Evolutionary conservation across 2,888 invertebrate species (phyloP), one percentile per base, ranked within the genome.

Genomic region (Marronus borbonicus): DNA sequence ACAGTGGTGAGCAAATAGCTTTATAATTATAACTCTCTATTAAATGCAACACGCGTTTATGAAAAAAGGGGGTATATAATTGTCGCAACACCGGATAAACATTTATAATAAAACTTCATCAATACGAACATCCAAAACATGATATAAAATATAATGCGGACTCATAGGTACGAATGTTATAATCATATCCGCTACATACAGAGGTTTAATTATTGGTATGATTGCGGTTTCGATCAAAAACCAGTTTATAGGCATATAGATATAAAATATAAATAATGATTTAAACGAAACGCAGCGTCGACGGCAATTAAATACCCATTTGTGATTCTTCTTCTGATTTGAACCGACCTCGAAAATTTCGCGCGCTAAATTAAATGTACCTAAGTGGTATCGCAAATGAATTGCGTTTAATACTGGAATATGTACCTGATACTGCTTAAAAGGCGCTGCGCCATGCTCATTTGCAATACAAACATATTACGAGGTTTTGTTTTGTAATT

Each of bases 21-120:
- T 88, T 87, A 86, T 87, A 88, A 88, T 88, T 87, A 85, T 84
- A 79, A 77, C 79, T 68, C 24, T 52, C 68, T 52, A 83, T 84
- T 86, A 86, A 86, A 82, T 84, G 81, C 82, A 83, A 82, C 83
- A 81, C 83, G 79, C 86, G 87, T 87, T 88, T 88, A 88, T 85
- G 85, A 80, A 76, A 76, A 80, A 68, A 50, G 50, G 24, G 1
- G 83, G 84, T 36, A 74, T 50, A 85, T 87, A 87, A 87, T 86
- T 86, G 85, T 85, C 81, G 84, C 84, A 87, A 88, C 88, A 83
- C 87, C 88, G 88, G 88, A 88, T 88, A 88, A 85, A 85, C 87
- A 87, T 86, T 84, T 85, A 88, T 88, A 88, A 88, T 87, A 83
- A 87, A 86, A 85, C 83, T 85, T 86, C 85, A 85, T 86, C 86